Conservation (phyloP, 2,113 vertebrate genomes). For the Cebus imitator region DNA sequence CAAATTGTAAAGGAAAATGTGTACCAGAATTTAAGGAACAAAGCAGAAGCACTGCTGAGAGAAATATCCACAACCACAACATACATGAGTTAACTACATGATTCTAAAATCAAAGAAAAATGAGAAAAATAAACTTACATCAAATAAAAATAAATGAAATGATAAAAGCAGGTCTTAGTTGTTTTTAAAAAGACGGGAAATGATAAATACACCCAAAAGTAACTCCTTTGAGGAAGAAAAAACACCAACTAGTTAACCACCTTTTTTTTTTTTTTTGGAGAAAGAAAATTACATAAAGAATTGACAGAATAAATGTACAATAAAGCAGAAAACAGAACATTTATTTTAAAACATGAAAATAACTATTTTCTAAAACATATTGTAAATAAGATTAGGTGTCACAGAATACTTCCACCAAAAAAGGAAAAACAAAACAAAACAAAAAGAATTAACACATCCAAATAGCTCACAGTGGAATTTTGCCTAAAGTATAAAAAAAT, state of each 20-base stretch:
- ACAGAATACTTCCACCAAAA: background rate
- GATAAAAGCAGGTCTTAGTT: background rate
- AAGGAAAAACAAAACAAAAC: background rate
- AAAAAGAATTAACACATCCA: no score
- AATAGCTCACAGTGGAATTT: background rate
- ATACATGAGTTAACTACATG: background rate
- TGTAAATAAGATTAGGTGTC: background rate
- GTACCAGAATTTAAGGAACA: background rate
- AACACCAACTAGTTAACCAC: background rate
- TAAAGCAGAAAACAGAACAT: background rate
- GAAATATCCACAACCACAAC: background rate
- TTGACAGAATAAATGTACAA: background rate
- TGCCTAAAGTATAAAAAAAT: background rate
- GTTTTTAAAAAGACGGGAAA: background rate
- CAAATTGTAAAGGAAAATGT: background rate
- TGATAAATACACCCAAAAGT: background rate
- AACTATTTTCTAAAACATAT: background rate
- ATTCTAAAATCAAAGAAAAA: background rate
- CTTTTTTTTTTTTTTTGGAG: background rate
- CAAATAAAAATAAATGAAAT: background rate
- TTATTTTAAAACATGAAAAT: background rate
- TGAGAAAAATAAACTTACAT: background rate
- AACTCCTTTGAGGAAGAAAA: background rate
- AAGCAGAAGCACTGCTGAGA: background rate
- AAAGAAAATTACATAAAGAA: background rate